Conservation (phyloP, 2,797 vertebrate species). For the Lepus oiostolus region DNA sequence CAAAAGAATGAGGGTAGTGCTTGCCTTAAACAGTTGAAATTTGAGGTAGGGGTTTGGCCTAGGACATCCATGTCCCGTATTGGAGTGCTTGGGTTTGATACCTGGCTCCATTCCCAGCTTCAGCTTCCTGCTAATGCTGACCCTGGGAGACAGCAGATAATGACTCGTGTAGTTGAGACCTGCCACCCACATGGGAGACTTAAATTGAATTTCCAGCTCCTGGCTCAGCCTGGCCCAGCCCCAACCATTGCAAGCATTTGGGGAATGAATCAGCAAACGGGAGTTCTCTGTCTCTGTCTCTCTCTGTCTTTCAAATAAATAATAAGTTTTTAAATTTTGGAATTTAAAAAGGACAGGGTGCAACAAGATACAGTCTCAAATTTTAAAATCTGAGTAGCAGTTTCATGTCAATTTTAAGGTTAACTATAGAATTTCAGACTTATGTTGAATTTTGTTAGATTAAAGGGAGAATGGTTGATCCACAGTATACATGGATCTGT, state of each 20-base stretch:
- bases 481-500: not conserved
- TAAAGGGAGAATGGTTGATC: conserved; percentile 27
- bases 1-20: conserved; percentile 20
- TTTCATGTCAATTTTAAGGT: conserved; percentile 56
- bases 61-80: not conserved
- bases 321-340: not conserved
- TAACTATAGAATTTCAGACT: conserved; percentile 61
- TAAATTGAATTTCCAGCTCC: too few relatives aligned
- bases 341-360: not conserved
- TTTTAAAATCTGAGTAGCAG: conserved; percentile 45
- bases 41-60: not conserved
- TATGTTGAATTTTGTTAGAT: conserved; percentile 28
- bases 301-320: too few relatives aligned
- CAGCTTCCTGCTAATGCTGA: too few relatives aligned
- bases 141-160: too few relatives aligned
- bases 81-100: too few relatives aligned
- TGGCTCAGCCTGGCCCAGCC: too few relatives aligned
- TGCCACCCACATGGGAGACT: too few relatives aligned
- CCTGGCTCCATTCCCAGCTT: too few relatives aligned
- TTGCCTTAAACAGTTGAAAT: conserved; percentile 41
- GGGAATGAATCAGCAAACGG: too few relatives aligned
- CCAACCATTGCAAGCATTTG: too few relatives aligned
- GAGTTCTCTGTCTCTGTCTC: too few relatives aligned
- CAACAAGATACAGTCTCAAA: conserved; percentile 28
- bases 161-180: too few relatives aligned